Evolutionary conservation across 2,113 vertebrate genomes (phyloP).

Genomic region (Toxotes chatareus): DNA sequence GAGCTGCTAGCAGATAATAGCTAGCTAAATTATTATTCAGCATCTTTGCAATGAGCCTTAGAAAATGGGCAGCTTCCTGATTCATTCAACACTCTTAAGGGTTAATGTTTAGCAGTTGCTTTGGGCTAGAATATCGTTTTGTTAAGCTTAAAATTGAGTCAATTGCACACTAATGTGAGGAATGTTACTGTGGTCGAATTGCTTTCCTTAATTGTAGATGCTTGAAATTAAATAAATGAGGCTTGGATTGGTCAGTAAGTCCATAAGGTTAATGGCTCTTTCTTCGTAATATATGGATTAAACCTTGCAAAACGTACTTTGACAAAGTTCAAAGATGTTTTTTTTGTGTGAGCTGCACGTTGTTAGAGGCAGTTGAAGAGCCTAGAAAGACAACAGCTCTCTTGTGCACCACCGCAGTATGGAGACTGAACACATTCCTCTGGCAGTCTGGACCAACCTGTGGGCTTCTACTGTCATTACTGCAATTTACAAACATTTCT

Average conservation of each 20-base stretch:
- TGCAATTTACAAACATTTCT: conserved; percentile 69
- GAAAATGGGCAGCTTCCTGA: conserved; percentile 28
- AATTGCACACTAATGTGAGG: conserved; percentile 5
- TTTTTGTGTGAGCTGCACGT: background rate
- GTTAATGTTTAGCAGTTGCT: conserved; percentile 29
- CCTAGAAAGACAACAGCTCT: conserved; percentile 65
- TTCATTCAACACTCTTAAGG: conserved; percentile 15
- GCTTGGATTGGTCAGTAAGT: background rate
- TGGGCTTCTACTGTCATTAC: conserved; percentile 73
- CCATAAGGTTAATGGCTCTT: background rate
- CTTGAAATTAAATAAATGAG: conserved; percentile 35
- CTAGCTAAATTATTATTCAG: conserved; percentile 13
- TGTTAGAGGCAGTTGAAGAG: conserved; percentile 35
- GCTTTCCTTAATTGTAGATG: conserved; percentile 43
- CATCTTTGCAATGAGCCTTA: conserved; percentile 7
- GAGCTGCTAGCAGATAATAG: conserved; percentile 19
- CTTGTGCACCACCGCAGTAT: conserved; percentile 50
- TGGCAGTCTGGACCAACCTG: conserved; percentile 73
- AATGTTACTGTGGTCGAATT: conserved; percentile 33
- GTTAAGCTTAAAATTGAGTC: background rate
- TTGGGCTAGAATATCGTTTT: conserved; percentile 21
- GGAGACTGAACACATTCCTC: conserved; percentile 69
- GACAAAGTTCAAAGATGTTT: background rate
- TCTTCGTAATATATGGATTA: conserved; percentile 37
- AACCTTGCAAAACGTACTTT: conserved; percentile 9